These are phyloP conservation scores for Onychomys leucogaster DNA, from an alignment of 2,797 vertebrate genomes.

Conservation along the genomic window DNA sequence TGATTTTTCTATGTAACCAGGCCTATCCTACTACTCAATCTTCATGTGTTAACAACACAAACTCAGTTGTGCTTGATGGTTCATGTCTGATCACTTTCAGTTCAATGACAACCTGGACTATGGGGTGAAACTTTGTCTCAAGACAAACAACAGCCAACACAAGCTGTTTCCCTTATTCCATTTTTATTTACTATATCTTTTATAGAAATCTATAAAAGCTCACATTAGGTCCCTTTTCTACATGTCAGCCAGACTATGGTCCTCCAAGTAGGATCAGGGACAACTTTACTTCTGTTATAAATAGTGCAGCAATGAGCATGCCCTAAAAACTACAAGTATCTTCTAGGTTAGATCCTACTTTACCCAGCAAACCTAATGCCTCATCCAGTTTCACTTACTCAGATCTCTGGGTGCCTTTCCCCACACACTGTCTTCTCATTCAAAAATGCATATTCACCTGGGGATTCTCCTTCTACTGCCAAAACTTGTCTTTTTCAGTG, in stretches of 20 bases:
- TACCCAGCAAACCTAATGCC: not conserved
- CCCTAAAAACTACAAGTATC: too few species aligned
- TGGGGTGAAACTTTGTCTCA: not conserved
- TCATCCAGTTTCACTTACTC: not conserved
- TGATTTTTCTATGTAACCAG: not conserved
- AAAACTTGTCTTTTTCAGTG: not conserved
- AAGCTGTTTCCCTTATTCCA: not conserved
- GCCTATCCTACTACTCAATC: not conserved
- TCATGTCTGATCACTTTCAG: not conserved
- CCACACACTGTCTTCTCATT: not conserved
- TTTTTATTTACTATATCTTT: not conserved
- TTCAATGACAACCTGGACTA: not conserved
- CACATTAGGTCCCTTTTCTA: not conserved
- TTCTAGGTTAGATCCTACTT: not conserved
- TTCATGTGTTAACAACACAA: not conserved
- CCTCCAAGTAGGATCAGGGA: not conserved
- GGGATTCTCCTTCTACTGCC: not conserved
- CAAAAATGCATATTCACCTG: not conserved
- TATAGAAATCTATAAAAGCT: not conserved
- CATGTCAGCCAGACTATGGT: not conserved
- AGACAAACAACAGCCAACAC: not conserved
- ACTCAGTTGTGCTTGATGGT: not conserved
- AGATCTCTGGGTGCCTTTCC: not conserved
- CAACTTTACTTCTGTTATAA: not conserved
- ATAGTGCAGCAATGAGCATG: not conserved